Conservation (phyloP, 2,113 vertebrate species). For the Lota lota region DNA sequence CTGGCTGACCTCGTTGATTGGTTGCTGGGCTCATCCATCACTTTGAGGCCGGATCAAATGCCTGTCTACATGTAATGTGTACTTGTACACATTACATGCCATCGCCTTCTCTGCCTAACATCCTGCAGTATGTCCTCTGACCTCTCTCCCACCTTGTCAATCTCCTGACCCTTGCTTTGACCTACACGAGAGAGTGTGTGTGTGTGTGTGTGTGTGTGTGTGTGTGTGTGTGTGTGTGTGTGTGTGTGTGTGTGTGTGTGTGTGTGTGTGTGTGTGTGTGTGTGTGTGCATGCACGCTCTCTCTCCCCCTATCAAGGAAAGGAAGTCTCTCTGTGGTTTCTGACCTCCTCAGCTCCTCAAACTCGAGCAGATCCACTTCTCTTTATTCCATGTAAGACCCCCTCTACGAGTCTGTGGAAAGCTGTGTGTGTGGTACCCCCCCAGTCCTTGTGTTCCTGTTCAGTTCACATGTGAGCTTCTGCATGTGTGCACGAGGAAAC, state of each 20-base stretch:
- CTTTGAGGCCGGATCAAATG: not conserved
- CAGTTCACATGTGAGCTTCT: not conserved
- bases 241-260: slow-evolving; percentile 45
- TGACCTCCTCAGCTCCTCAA: slow-evolving; percentile 75
- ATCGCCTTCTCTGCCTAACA: not conserved
- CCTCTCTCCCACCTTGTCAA: slow-evolving; percentile 31
- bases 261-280: slow-evolving; percentile 31
- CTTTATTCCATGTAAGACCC: slow-evolving; percentile 79
- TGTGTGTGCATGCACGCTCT: slow-evolving; percentile 55
- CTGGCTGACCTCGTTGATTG: too few relatives aligned
- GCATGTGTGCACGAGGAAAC: slow-evolving; percentile 8
- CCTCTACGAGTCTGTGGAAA: slow-evolving; percentile 53
- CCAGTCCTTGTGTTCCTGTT: not conserved
- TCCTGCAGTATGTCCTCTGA: not conserved
- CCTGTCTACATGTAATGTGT: not conserved
- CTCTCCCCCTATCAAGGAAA: slow-evolving; percentile 70
- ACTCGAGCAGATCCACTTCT: slow-evolving; percentile 78
- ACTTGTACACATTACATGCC: not conserved
- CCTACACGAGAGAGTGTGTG: slow-evolving; percentile 32
- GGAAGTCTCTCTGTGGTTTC: slow-evolving; percentile 79
- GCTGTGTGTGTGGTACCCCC: slow-evolving; percentile 11
- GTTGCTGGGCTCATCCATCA: too few relatives aligned
- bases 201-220: slow-evolving; percentile 40
- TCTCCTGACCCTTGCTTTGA: slow-evolving; percentile 52
- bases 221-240: slow-evolving; percentile 31